Evolutionary conservation across 2,113 vertebrate genomes (phyloP).

Genomic region (Phalacrocorax pelagicus): DNA sequence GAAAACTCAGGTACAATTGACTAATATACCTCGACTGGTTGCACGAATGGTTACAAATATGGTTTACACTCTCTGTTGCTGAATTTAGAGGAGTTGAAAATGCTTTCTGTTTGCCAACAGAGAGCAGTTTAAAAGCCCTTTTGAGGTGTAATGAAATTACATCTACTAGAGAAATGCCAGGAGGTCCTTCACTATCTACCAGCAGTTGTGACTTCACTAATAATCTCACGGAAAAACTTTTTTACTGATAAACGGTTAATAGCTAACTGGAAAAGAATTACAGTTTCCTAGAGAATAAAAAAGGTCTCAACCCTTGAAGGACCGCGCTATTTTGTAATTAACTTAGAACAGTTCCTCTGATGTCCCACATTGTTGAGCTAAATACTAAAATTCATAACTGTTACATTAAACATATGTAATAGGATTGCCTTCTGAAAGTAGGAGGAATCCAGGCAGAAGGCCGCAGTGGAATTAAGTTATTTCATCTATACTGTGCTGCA

Average conservation of each 20-base stretch:
- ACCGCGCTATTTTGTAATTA: background rate
- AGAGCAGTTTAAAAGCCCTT: background rate
- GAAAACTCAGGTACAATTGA: background rate
- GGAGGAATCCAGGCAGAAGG: conserved; percentile 33
- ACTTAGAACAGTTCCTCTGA: background rate
- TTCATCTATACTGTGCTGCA: background rate
- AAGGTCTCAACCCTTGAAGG: background rate
- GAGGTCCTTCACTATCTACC: background rate
- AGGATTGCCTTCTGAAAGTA: background rate
- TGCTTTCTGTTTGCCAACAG: background rate
- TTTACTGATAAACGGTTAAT: background rate
- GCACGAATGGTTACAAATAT: background rate
- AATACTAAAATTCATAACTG: background rate
- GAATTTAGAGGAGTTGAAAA: background rate
- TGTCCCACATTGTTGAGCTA: background rate
- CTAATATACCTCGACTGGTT: background rate
- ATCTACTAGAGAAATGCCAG: background rate
- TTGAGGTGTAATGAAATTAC: background rate
- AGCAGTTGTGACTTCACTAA: background rate
- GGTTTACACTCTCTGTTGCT: background rate
- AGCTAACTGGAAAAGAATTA: background rate
- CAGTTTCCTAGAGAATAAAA: background rate
- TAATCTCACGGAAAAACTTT: background rate
- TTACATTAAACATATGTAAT: background rate
- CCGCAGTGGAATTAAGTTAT: conserved; percentile 18